Conservation (phyloP, 53 echinoderm and acorn worm genomes). For the Echinarachnius parma region DNA sequence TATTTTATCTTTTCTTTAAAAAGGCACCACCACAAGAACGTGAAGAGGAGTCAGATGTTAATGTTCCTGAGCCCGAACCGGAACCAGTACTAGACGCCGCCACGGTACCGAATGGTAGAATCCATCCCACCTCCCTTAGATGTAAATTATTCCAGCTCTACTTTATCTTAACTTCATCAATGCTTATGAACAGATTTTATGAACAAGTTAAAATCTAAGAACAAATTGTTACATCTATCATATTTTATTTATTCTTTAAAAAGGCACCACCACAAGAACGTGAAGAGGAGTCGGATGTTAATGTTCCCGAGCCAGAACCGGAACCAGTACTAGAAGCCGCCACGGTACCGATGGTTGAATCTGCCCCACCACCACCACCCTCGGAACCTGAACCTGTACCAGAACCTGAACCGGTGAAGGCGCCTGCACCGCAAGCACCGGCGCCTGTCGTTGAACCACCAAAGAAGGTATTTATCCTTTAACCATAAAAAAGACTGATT, state of each 20-base stretch:
- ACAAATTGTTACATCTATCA: no score
- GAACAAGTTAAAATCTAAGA: no score
- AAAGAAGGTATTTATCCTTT: background rate
- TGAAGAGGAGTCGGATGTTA: conserved; percentile 38
- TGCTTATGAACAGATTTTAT: no score
- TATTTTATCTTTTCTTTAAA: no score
- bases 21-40: no score
- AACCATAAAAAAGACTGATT: no score
- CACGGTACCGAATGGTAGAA: conserved; percentile 33
- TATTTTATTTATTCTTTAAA: no score
- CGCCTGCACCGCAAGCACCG: conserved; percentile 24
- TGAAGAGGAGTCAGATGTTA: no score
- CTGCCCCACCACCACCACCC: conserved; percentile 39
- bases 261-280: no score
- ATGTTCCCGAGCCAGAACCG: conserved; percentile 31
- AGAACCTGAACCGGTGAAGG: conserved; percentile 27
- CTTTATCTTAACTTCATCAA: no score
- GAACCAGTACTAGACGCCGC: conserved; percentile 42
- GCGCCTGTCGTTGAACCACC: conserved; percentile 7
- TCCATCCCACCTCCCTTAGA: no score
- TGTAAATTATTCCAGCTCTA: no score
- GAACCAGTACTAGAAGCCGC: conserved; percentile 52
- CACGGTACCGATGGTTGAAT: conserved; percentile 48
- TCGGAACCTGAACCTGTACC: conserved; percentile 54
- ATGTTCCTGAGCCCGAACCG: conserved; percentile 19